Evolutionary conservation across 92 coral and sea anemone species (phyloP).

Genomic region (Parazoanthus atlanticus): DNA sequence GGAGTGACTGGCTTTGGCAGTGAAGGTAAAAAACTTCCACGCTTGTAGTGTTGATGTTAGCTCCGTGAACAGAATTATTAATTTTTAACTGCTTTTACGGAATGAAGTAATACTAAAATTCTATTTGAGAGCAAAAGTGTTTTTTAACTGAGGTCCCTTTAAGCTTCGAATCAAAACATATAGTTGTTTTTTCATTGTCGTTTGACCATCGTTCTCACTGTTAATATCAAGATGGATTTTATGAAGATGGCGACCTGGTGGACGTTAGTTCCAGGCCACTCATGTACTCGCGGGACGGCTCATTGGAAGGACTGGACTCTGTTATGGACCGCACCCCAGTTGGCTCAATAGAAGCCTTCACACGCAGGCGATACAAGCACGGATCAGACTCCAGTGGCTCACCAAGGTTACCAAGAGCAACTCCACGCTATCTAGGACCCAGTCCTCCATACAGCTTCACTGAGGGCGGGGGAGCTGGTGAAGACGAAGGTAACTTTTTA

Average conservation of each 20-base stretch:
- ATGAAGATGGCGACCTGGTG: constrained; percentile 79
- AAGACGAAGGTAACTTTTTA: constrained; percentile 14
- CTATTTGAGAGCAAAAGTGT: neutral
- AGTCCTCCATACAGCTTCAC: constrained; percentile 27
- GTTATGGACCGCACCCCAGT: constrained; percentile 79
- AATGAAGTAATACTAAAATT: too few relatives aligned
- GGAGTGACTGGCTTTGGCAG: constrained; percentile 58
- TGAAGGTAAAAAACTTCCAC: constrained; percentile 24
- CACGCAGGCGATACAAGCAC: constrained; percentile 78
- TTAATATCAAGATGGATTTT: constrained; percentile 66
- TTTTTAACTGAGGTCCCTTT: neutral
- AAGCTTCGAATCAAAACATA: neutral
- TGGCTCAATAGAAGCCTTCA: constrained; percentile 90
- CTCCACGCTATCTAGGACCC: constrained; percentile 6
- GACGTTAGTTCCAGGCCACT: constrained; percentile 79
- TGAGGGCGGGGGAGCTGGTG: constrained; percentile 12
- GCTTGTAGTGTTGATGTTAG: neutral
- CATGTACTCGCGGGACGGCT: constrained; percentile 82
- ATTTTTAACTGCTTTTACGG: too few relatives aligned
- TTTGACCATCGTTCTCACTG: neutral
- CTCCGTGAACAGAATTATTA: too few relatives aligned
- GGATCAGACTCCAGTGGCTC: constrained; percentile 86
- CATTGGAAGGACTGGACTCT: constrained; percentile 68
- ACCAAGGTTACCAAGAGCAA: constrained; percentile 65
- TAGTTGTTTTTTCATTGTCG: too few relatives aligned